phyloP scores from a whole-genome alignment of 2,888 invertebrate species.

The Cephus nigrinus region DNA sequence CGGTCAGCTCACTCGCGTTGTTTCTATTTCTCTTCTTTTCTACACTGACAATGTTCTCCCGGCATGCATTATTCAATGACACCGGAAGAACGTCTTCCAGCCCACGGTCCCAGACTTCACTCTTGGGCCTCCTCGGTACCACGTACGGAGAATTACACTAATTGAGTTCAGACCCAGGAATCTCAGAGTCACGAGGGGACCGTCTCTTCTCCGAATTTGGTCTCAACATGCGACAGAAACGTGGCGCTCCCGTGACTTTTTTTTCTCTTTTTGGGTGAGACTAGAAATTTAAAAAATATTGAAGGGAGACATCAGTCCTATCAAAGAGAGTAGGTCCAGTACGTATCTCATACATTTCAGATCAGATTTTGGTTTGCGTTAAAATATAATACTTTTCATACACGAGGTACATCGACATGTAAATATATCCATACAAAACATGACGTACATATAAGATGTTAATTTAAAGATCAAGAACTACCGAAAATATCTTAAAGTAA shows the following conservation, averaged over 20 bases:
- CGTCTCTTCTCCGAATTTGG: neutral
- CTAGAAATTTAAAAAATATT: neutral
- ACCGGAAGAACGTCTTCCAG: conserved; percentile 30
- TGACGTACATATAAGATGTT: too few relatives aligned
- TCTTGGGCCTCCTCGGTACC: conserved; percentile 15
- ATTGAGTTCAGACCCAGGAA: conserved; percentile 20
- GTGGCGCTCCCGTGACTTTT: neutral
- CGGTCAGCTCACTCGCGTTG: neutral
- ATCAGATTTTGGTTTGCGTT: neutral
- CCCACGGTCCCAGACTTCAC: neutral
- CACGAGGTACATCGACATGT: too few relatives aligned
- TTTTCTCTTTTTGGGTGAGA: neutral
- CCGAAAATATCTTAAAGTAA: too few relatives aligned
- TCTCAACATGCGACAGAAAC: neutral
- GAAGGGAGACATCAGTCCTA: neutral
- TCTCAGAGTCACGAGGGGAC: neutral
- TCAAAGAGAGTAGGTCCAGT: neutral
- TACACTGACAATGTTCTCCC: conserved; percentile 29
- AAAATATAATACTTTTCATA: neutral
- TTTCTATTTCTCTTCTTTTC: neutral
- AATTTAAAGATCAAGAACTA: neutral
- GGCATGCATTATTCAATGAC: conserved; percentile 42
- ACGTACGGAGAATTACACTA: conserved; percentile 22
- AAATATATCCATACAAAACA: too few relatives aligned
- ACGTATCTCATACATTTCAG: neutral